These are phyloP conservation scores for Cossypha polioptera DNA, from an alignment of 2,797 vertebrate species.

Conservation along the genomic window DNA sequence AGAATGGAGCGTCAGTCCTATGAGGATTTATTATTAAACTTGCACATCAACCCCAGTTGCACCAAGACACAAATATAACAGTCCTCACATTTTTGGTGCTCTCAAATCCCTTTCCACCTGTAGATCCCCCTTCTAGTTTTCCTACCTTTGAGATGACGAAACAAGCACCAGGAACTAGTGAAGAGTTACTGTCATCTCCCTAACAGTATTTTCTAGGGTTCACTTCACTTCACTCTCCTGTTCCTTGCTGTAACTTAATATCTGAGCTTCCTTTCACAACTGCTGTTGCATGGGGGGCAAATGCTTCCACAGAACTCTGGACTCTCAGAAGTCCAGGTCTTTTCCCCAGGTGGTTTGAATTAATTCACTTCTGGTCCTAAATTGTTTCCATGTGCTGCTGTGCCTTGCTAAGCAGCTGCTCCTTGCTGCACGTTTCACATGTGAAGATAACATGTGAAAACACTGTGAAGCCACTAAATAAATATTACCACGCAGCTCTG, in stretches of 20 bases:
- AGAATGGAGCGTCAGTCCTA: neutral
- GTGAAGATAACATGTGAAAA: neutral
- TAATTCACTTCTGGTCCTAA: constrained; percentile 5
- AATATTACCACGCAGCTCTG: neutral
- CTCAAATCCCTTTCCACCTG: neutral
- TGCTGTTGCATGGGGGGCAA: neutral
- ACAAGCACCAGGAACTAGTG: neutral
- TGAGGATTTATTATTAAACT: neutral
- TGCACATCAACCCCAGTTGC: neutral
- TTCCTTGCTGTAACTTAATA: neutral
- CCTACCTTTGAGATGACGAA: neutral
- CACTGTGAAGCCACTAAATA: neutral
- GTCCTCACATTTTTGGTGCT: neutral
- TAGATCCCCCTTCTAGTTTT: neutral
- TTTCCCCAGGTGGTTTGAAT: neutral
- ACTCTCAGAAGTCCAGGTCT: neutral
- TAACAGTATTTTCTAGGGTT: neutral
- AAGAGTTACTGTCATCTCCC: neutral
- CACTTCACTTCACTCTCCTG: neutral
- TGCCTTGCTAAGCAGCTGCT: neutral
- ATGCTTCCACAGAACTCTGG: neutral
- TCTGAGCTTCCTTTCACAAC: neutral
- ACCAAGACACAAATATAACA: neutral
- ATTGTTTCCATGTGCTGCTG: neutral
- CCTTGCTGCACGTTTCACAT: neutral